Percentiles rank a stretch among this genome's conserved stretches.
phyloP scores from a whole-genome alignment of 2,113 vertebrate species.

The Leptosomus discolor region DNA sequence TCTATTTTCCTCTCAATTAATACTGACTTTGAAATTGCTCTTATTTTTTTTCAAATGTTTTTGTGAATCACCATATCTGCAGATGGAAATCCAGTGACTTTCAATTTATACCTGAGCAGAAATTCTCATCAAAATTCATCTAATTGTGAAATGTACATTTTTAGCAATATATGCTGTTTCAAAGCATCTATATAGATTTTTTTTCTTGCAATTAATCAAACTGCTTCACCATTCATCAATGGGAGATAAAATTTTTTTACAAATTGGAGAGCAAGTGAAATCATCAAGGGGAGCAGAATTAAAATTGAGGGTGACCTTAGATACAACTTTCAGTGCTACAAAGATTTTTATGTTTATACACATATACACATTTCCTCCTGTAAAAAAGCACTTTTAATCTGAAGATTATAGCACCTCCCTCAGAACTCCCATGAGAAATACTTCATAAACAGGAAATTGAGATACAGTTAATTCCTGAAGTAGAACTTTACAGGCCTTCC shows the following conservation, averaged over 20 bases:
- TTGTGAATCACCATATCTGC: background rate
- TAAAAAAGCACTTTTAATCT: background rate
- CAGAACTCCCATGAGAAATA: background rate
- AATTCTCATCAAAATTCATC: background rate
- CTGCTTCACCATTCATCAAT: background rate
- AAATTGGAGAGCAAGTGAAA: background rate
- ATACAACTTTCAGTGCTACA: background rate
- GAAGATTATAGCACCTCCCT: background rate
- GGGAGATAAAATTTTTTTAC: background rate
- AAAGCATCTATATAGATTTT: background rate
- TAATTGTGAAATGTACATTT: background rate
- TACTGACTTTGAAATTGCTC: background rate
- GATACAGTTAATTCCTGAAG: background rate
- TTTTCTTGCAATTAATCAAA: background rate
- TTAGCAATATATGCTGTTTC: background rate
- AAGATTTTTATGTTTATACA: background rate
- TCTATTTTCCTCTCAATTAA: background rate
- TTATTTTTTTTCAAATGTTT: background rate
- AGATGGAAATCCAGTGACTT: background rate
- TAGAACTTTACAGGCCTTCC: background rate
- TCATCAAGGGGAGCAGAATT: background rate
- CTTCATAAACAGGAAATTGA: background rate
- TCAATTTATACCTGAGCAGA: background rate
- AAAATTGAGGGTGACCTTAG: background rate
- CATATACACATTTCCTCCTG: background rate